Evolutionary conservation across 2,797 vertebrate species (phyloP).

Genomic region (Anisognathus igniventris): DNA sequence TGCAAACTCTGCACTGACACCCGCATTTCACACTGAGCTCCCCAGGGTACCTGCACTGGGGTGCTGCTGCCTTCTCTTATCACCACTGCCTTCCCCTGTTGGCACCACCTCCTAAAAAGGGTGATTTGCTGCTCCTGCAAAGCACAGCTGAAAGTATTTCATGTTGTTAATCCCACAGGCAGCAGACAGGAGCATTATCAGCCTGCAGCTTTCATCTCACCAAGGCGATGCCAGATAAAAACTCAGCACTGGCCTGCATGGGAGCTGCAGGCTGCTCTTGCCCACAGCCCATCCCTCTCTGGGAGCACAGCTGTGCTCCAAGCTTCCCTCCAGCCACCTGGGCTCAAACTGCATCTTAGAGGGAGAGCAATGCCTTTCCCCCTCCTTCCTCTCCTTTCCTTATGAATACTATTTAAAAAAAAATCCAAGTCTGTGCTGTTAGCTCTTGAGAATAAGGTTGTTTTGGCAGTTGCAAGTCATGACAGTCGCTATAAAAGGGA

Average conservation of each 20-base stretch:
- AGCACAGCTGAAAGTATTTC: neutral
- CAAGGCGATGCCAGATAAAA: neutral
- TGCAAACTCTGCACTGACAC: rapidly evolving
- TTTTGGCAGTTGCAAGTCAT: slow-evolving; percentile 16
- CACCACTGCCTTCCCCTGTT: neutral
- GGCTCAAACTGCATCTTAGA: neutral
- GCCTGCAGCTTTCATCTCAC: neutral
- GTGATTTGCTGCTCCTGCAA: neutral
- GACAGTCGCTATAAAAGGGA: neutral
- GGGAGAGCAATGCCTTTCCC: neutral
- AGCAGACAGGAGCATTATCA: neutral
- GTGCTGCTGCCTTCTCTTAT: neutral
- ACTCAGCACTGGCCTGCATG: neutral
- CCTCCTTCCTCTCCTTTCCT: neutral
- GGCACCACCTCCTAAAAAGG: neutral
- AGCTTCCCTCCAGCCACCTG: slow-evolving; percentile 13
- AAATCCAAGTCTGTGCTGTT: neutral
- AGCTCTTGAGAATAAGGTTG: neutral
- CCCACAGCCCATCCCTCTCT: neutral
- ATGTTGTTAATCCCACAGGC: neutral
- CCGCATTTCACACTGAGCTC: neutral
- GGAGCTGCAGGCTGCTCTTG: neutral
- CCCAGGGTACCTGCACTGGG: neutral
- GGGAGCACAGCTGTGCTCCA: slow-evolving; percentile 48
- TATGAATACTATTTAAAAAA: neutral